Conservation (phyloP, 2,113 vertebrate species). For the Marmota flaviventris region DNA sequence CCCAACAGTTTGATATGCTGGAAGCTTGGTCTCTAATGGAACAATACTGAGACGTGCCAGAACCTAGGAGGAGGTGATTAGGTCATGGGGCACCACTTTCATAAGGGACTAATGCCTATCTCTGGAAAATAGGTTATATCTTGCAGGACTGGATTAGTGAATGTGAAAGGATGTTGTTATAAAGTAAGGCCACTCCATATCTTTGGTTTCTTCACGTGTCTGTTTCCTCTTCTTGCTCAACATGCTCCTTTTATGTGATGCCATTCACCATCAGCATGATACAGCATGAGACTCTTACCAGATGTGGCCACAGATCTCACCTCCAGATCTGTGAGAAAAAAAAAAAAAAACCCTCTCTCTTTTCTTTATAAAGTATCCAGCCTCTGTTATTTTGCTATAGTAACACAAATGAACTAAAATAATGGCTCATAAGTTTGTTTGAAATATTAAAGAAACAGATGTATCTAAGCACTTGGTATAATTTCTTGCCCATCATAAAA, state of each 20-base stretch:
- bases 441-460: background rate
- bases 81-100: background rate
- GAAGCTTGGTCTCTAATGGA: background rate
- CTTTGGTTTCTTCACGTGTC: background rate
- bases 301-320: background rate
- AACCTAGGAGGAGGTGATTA: too few relatives aligned
- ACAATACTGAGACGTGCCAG: background rate
- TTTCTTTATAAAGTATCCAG: background rate
- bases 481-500: background rate
- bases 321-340: background rate
- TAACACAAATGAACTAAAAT: background rate
- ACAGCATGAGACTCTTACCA: background rate
- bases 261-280: background rate
- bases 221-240: background rate
- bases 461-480: background rate
- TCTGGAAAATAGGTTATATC: background rate
- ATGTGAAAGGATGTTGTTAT: background rate
- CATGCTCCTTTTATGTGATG: background rate
- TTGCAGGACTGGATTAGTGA: background rate
- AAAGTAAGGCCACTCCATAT: background rate
- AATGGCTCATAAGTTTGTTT: background rate
- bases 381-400: background rate
- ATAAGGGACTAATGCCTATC: background rate
- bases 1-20: background rate
- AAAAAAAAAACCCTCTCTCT: too few relatives aligned